Percentiles rank a stretch among this genome's conserved stretches.
These are phyloP conservation scores for Drosophila pruinosa DNA, from an alignment of 1,140 invertebrate genomes.

Conservation along the genomic window DNA sequence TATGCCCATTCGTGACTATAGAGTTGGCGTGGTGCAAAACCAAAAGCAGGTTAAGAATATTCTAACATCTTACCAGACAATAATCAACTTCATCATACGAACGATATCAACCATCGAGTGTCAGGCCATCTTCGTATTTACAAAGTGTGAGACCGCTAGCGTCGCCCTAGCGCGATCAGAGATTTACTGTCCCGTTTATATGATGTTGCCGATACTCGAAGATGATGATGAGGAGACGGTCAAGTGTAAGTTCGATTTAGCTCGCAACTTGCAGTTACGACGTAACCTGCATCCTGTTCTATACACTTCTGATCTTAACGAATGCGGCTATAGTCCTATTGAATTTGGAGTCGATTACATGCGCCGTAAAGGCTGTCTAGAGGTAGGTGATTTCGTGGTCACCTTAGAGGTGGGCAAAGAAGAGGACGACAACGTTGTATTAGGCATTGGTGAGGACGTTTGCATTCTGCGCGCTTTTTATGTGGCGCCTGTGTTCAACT, in stretches of 20 bases:
- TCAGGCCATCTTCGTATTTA: constrained; percentile 66
- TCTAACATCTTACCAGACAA: constrained; percentile 62
- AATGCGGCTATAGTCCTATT: constrained; percentile 55
- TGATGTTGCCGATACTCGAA: constrained; percentile 57
- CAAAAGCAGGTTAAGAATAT: constrained; percentile 56
- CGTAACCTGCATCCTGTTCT: constrained; percentile 64
- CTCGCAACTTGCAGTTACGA: constrained; percentile 55
- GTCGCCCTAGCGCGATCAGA: constrained; percentile 60
- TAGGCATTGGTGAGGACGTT: constrained; percentile 67
- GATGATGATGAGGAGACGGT: constrained; percentile 43
- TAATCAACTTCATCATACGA: constrained; percentile 76
- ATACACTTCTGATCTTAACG: constrained; percentile 63
- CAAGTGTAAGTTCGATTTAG: constrained; percentile 57
- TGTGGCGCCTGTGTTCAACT: constrained; percentile 56
- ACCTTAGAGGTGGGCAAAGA: constrained; percentile 71
- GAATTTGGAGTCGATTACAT: constrained; percentile 77
- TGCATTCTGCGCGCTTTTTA: constrained; percentile 72
- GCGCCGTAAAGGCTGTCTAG: constrained; percentile 56
- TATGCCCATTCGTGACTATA: constrained; percentile 68
- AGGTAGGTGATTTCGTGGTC: constrained; percentile 74
- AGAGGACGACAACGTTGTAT: constrained; percentile 55
- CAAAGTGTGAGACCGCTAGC: constrained; percentile 65
- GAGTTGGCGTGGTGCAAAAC: constrained; percentile 57
- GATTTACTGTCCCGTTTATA: constrained; percentile 76
- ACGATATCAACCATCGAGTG: constrained; percentile 78